Evolutionary conservation across 2,113 vertebrate species (phyloP).

Genomic region (Hydrochoerus hydrochaeris): DNA sequence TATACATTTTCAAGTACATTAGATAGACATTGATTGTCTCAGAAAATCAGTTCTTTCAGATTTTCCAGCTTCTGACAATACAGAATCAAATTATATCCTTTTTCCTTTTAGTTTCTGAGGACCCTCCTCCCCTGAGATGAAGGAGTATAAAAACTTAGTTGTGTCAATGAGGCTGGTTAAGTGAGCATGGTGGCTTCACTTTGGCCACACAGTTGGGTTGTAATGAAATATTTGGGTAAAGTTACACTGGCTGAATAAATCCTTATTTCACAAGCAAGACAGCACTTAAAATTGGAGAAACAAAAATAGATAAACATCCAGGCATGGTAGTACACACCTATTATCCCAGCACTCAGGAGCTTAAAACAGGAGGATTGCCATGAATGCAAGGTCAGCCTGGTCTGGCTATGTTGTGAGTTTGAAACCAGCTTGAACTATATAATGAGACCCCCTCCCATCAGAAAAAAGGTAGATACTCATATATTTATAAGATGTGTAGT

Average conservation of each 20-base stretch:
- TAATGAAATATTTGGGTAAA: not conserved
- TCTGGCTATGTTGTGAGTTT: not conserved
- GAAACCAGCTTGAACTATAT: not conserved
- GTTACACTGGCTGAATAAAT: not conserved
- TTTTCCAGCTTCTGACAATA: not conserved
- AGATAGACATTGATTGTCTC: not conserved
- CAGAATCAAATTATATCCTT: not conserved
- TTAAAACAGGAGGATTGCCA: not conserved
- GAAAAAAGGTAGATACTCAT: not conserved
- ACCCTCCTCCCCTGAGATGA: not conserved
- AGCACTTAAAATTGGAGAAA: not conserved
- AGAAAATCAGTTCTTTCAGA: not conserved
- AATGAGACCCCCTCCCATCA: not conserved
- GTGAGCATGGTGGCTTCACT: not conserved
- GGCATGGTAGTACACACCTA: not conserved
- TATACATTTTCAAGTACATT: not conserved
- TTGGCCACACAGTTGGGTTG: not conserved
- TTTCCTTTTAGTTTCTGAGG: not conserved
- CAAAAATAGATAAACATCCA: not conserved
- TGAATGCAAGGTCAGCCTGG: not conserved
- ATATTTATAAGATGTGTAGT: not conserved
- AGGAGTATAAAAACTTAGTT: not conserved
- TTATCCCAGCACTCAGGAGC: not conserved
- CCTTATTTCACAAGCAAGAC: not conserved
- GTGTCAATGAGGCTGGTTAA: not conserved